Percentiles rank a stretch among this genome's conserved stretches.
Conservation (phyloP, 35 echinoderm and acorn worm species). For the Amphiura filiformis region DNA sequence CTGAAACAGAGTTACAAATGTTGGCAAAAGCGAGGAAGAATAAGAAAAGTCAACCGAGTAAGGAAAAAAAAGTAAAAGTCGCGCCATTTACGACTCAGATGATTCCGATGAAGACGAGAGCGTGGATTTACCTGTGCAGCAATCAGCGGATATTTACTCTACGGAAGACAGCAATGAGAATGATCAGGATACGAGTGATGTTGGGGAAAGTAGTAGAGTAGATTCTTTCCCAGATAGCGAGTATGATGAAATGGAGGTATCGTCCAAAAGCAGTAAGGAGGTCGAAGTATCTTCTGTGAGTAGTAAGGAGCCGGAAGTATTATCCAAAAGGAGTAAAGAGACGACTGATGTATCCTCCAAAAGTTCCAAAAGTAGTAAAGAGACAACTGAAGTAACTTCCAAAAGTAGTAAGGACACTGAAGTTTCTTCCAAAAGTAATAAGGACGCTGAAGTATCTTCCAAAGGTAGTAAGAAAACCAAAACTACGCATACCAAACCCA, state of each 20-base stretch:
- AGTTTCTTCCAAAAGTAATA: too few species aligned
- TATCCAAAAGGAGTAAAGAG: too few species aligned
- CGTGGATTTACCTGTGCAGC: not conserved
- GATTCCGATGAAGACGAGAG: constrained; percentile 51
- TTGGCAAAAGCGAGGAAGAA: constrained; percentile 3
- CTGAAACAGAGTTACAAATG: constrained; percentile 44
- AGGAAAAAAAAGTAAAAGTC: constrained; percentile 28
- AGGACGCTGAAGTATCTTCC: too few species aligned
- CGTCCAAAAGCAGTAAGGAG: not conserved
- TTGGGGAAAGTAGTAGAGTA: constrained; percentile 12
- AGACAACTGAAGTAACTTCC: too few species aligned
- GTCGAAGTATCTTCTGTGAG: too few species aligned
- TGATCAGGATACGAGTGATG: constrained; percentile 37
- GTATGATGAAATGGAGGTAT: not conserved
- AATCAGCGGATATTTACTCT: constrained; percentile 19
- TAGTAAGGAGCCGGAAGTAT: too few species aligned
- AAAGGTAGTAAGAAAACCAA: not conserved
- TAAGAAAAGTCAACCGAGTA: constrained; percentile 15
- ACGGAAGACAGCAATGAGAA: constrained; percentile 11
- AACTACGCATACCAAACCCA: not conserved
- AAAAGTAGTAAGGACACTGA: too few species aligned
- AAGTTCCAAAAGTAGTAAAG: too few species aligned
- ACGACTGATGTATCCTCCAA: too few species aligned
- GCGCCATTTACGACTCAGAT: constrained; percentile 41
- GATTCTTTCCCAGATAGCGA: not conserved